phyloP scores from a whole-genome alignment of 2,113 vertebrate genomes.

The Peromyscus leucopus region DNA sequence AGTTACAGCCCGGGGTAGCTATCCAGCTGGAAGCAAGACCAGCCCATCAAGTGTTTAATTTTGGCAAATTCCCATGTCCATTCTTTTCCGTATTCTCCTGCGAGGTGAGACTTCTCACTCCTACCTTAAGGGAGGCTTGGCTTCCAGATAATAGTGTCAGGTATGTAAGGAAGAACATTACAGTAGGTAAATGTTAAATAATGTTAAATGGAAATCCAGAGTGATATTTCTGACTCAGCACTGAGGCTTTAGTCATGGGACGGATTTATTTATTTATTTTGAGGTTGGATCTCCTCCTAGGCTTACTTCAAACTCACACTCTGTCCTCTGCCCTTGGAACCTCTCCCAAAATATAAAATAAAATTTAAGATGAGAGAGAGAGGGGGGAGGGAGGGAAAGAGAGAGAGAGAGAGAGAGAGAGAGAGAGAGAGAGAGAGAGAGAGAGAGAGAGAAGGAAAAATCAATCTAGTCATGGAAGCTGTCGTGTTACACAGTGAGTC shows the following conservation, averaged over 20 bases:
- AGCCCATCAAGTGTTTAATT: background rate
- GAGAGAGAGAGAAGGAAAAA: background rate
- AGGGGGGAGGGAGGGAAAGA: too few species aligned
- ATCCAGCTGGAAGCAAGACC: constrained; percentile 12
- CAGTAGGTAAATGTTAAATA: background rate
- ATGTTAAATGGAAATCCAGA: background rate
- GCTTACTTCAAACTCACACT: background rate
- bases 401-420: too few species aligned
- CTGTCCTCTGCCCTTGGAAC: too few species aligned
- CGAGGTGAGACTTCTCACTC: background rate
- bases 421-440: too few species aligned
- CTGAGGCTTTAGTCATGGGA: background rate
- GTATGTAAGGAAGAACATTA: background rate
- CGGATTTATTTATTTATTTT: background rate
- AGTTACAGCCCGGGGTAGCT: background rate
- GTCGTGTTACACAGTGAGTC: background rate
- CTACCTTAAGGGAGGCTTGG: background rate
- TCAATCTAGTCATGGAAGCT: background rate
- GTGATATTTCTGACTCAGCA: background rate
- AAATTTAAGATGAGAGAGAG: background rate
- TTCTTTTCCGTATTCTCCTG: constrained; percentile 20
- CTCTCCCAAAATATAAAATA: background rate
- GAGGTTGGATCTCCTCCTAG: background rate
- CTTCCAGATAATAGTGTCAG: background rate
- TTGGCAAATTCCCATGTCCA: background rate